A percentile compares a stretch with the other conserved stretches of the same genome.
Evolutionary conservation across 2,797 vertebrate genomes (phyloP).

Genomic region (Echiichthys vipera): DNA sequence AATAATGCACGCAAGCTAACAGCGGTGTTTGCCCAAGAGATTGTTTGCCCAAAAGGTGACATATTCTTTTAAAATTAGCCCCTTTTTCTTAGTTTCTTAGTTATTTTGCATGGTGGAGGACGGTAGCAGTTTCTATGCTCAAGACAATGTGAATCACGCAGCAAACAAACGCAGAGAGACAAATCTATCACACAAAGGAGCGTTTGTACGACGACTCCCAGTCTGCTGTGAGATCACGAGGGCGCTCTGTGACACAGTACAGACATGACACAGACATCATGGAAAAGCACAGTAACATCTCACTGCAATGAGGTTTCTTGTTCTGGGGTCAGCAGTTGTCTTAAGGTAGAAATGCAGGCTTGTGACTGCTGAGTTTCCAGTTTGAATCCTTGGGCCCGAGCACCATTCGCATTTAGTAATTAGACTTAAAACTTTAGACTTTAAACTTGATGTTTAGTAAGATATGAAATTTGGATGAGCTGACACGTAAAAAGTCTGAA

Average conservation of each 20-base stretch:
- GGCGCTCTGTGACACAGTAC: slow-evolving; percentile 57
- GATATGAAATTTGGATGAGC: neutral
- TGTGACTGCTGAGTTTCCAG: neutral
- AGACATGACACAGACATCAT: slow-evolving; percentile 53
- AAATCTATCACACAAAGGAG: slow-evolving; percentile 69
- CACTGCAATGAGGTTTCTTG: neutral
- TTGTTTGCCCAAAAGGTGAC: neutral
- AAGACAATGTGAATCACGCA: slow-evolving; percentile 53
- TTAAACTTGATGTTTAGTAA: neutral
- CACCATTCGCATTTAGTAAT: neutral
- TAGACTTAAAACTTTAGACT: neutral
- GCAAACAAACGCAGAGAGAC: slow-evolving; percentile 47
- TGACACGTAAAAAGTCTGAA: neutral
- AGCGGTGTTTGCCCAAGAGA: neutral
- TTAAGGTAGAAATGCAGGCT: neutral
- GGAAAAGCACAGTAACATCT: slow-evolving; percentile 48
- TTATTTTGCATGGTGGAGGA: neutral
- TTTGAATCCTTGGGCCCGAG: neutral
- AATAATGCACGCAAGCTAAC: neutral
- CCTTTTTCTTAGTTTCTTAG: neutral
- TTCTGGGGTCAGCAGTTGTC: neutral
- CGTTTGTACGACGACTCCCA: slow-evolving; percentile 65
- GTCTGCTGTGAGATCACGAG: slow-evolving; percentile 68
- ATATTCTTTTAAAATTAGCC: neutral
- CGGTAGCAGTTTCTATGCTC: slow-evolving; percentile 16